Evolutionary conservation across 2,113 vertebrate genomes (phyloP), one percentile per base, ranked within the genome.

Genomic region (Notarius lentiginosus): DNA sequence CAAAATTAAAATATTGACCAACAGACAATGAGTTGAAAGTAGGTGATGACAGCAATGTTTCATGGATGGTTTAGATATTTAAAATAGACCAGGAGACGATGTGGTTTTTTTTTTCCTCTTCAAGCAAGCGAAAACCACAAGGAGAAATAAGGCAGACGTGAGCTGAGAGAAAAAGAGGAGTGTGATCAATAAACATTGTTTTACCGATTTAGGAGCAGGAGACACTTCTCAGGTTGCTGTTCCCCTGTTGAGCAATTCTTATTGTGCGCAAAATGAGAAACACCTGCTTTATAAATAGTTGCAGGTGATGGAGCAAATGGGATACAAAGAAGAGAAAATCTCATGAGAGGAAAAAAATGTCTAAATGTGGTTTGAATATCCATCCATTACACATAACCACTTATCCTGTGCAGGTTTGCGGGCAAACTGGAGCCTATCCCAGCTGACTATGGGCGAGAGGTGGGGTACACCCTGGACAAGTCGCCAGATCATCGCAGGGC

Each of bases 11-110:
- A 72, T 63, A 85, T 22, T 53, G 70, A 24, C 27, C 15, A 41
- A 17, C 14, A 18, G 58, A 70, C 60, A 84, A 14, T 60, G n/a
- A 81, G 18, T 9, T 34, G 10, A 82, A 61, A 49, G 18, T 55
- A 86, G 4, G 58, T 34, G 24, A 17, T 81, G 76, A 86, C 17
- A 56, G 77, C 18, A 20, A 76, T 76, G 65, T 22, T 83, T 82
- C n/a, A 14, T 15, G n/a, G 68, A 73, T 27, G 84, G 9, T 77
- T 80, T 58, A 55, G 84, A 65, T 51, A 27, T 76, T 87, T 68
- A 83, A 41, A 56, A 68, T 27, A 27, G 51, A 87, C 83, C 20
- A n/a, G 24, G 79, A n/a, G 60, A 79, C 58, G 81, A 77, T 83
- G 55, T 58, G 75, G n/a, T n/a, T 30, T 30, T 41, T 41, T 72